Evolutionary conservation across 2,888 invertebrate genomes (phyloP).

Genomic region (Tenthredo distinguenda): DNA sequence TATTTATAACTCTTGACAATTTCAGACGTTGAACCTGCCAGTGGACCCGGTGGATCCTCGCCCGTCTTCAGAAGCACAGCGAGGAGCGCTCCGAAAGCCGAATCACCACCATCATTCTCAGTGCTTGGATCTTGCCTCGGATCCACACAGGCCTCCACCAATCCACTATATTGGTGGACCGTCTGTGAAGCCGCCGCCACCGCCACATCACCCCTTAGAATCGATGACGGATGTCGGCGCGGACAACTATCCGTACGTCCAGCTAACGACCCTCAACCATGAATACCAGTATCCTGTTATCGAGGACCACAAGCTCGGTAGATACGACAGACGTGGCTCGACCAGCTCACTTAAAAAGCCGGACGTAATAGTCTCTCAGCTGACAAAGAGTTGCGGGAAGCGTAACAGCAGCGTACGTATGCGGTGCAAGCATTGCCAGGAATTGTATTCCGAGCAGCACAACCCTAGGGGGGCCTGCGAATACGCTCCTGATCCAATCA

Average conservation of each 20-base stretch:
- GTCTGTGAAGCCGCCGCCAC: conserved; percentile 63
- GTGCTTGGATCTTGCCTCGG: conserved; percentile 68
- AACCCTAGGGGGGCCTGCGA: conserved; percentile 93
- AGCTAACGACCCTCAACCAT: conserved; percentile 88
- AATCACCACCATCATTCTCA: conserved; percentile 73
- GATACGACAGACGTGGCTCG: conserved; percentile 72
- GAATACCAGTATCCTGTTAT: conserved; percentile 93
- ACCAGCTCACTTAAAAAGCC: conserved; percentile 83
- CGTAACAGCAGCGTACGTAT: conserved; percentile 76
- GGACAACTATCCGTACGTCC: conserved; percentile 91
- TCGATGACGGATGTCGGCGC: conserved; percentile 73
- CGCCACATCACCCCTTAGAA: conserved; percentile 69
- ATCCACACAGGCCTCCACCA: conserved; percentile 68
- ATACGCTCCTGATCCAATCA: conserved; percentile 92
- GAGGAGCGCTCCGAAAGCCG: conserved; percentile 67
- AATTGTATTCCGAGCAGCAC: conserved; percentile 89
- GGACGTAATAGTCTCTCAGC: conserved; percentile 80
- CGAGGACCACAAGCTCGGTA: conserved; percentile 78
- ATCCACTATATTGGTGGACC: conserved; percentile 71
- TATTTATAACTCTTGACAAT: conserved; percentile 56
- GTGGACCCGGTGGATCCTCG: conserved; percentile 89
- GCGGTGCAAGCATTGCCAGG: conserved; percentile 87
- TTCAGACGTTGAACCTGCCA: conserved; percentile 92
- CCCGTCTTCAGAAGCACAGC: conserved; percentile 79
- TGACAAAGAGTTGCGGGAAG: conserved; percentile 74